Evolutionary conservation across 2,113 vertebrate genomes (phyloP), one percentile per base, ranked within the genome.

Genomic region (Gymnocephalus cernua): DNA sequence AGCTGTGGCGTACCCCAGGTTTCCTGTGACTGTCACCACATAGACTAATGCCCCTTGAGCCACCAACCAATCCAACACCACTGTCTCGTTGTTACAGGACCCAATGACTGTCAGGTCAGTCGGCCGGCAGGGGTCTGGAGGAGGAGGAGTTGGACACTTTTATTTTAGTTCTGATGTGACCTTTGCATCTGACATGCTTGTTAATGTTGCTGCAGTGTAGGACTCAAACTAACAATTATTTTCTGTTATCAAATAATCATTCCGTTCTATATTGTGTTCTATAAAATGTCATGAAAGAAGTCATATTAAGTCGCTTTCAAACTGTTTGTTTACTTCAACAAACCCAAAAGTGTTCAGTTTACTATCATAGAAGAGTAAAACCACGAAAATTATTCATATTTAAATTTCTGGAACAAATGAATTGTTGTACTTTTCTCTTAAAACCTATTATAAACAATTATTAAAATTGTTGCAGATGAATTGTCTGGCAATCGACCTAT

Each of bases 91-190:
- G 32, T 86, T 48, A 83, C 95, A 96, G 1, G 92, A 90, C 7
- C 93, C 92, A 0, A 1, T 9, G n/a, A 79, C 86, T 1, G 38
- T 81, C 54, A 95, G 71, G 13, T 86, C 70, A 21, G 74, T 58
- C 2, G 94, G 94, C 62, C 86, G 88, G 77, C 96, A 96, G 14
- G 95, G 95, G 7, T 85, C 96, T 96, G 87, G 32, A 62, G 32
- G 58, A 76, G 10, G 53, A 81, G 2, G 53, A 29, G 4, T 54
- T 41, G 38, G 62, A 45, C n/a, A 13, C 38, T 48, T 8, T 18
- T 7, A 62, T 38, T 51, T 57, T 27, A 44, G 15, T 29, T 45
- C 11, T 27, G 9, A 25, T 15, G 2, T 19, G n/a, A 57, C 5
- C 32, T 29, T 38, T 50, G 70, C 18, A 45, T 50, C 48, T 64